Base-by-base conservation (phyloP, 37 sponge, comb jelly and placozoan genomes). In the Haliclona indistincta region DNA sequence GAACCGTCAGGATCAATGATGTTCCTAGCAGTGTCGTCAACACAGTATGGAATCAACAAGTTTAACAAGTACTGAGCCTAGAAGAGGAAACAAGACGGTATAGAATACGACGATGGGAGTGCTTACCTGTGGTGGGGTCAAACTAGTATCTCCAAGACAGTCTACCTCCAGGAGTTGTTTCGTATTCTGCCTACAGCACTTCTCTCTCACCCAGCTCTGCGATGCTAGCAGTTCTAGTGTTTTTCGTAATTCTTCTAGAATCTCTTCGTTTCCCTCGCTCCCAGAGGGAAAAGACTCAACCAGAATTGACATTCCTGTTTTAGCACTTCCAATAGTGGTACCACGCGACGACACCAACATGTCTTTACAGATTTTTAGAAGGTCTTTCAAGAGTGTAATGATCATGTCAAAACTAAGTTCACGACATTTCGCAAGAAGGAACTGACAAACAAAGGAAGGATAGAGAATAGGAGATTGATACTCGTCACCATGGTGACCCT, bases 191-290 rank as follows among this genome's bases (percentile, higher is more conserved):
- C 77, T 80, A 29, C 30, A 56, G 38, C 90, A 94, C 77, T 84
- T 81, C 77, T 94, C 89, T 38, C 83, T 78, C 62, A 94, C 79
- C 94, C 94, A 94, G 35, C 40, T 40, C 80, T 94, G 94, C 11
- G 83, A 52, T 10, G 89, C 89, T 36, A 89, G 56, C 26, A 79
- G 43, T 71, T 94, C 90, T 56, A 83, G 70, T 20, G 88, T 71
- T 8, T 37, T 52, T 17, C 77, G 7, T 11, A 81, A 15, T 76
- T 81, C 34, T 15, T 35, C 5, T 28, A 76, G 20, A 42, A 49
- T 29, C 42, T 65, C 64, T 22, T 64, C 64, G 19, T 35, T 34
- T 7, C 74, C 58, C 11, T 64, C 56, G 20, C 68, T 75, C 28
- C 67, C 56, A 30, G 72, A 43, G 30, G 76, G 38, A 10, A 36